Conservation (phyloP, 37 sponge, comb jelly and placozoan species). For the Eunapius fragilis region DNA sequence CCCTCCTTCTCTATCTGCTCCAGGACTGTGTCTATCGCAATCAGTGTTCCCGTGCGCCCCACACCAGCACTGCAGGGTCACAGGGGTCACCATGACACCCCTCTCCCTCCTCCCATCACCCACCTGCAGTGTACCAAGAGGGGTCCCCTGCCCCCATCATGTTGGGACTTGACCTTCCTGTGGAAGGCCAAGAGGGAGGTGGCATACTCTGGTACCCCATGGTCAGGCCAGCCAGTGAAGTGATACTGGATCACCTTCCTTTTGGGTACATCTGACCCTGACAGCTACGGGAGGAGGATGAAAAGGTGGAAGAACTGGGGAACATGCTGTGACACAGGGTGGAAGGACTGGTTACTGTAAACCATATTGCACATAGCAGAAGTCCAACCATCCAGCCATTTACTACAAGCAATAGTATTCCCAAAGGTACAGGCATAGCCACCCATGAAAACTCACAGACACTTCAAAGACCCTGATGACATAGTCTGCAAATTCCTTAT, state of each 20-base stretch:
- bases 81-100: neutral
- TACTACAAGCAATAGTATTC: neutral
- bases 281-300: neutral
- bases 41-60: slow-evolving; percentile 78
- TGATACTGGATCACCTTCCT: slow-evolving; percentile 73
- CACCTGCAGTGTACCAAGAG: slow-evolving; percentile 80
- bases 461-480: slow-evolving; percentile 41
- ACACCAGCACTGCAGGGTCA: slow-evolving; percentile 75
- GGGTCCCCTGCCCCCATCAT: slow-evolving; percentile 32
- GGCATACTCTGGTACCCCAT: slow-evolving; percentile 79
- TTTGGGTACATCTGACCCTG: neutral
- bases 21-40: slow-evolving; percentile 63
- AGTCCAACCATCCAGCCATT: too few species aligned
- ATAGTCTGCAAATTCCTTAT: slow-evolving; percentile 48
- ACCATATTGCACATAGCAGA: too few species aligned
- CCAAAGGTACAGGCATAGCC: too few species aligned
- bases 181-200: slow-evolving; percentile 64
- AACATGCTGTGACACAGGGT: too few species aligned
- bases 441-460: slow-evolving; percentile 2
- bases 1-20: slow-evolving; percentile 56
- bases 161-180: slow-evolving; percentile 36
- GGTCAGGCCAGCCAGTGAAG: slow-evolving; percentile 89
- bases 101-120: neutral
- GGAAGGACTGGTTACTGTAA: too few species aligned
- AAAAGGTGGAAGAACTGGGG: neutral